These are phyloP conservation scores for Zosterops japonicus DNA, from an alignment of 2,113 vertebrate species.

Conservation along the genomic window DNA sequence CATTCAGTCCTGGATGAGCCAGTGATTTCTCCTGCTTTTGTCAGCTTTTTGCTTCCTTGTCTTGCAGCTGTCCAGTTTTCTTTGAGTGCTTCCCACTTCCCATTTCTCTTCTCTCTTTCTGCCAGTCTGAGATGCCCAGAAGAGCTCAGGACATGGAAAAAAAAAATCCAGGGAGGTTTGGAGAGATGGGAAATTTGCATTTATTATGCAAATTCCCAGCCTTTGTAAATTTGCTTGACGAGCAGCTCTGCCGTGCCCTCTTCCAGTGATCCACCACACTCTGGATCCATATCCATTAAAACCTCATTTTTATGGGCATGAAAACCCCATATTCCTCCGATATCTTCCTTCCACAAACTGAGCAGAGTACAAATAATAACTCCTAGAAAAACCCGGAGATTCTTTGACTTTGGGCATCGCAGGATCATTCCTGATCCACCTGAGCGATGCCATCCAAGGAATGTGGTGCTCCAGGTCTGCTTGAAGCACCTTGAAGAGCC, in stretches of 20 bases:
- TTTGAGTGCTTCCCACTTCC: neutral
- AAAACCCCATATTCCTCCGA: accelerated
- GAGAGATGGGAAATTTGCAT: neutral
- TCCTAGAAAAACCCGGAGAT: accelerated
- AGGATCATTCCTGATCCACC: accelerated
- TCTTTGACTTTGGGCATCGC: accelerated
- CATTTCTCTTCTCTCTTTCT: neutral
- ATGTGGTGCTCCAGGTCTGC: neutral
- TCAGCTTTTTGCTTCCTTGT: neutral
- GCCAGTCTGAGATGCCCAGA: neutral
- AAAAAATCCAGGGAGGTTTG: neutral
- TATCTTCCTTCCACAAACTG: neutral
- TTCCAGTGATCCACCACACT: neutral
- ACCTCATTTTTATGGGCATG: neutral
- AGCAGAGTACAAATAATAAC: neutral
- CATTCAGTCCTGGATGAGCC: accelerated
- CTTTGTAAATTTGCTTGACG: neutral
- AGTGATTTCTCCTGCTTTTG: neutral
- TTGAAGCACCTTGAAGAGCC: neutral
- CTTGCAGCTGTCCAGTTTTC: neutral
- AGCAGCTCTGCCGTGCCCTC: neutral
- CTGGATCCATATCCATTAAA: accelerated
- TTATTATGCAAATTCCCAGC: neutral
- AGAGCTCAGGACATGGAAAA: neutral
- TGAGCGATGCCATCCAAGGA: neutral